Evolutionary conservation across 2,888 invertebrate genomes (phyloP).

Genomic region (Salticus scenicus): DNA sequence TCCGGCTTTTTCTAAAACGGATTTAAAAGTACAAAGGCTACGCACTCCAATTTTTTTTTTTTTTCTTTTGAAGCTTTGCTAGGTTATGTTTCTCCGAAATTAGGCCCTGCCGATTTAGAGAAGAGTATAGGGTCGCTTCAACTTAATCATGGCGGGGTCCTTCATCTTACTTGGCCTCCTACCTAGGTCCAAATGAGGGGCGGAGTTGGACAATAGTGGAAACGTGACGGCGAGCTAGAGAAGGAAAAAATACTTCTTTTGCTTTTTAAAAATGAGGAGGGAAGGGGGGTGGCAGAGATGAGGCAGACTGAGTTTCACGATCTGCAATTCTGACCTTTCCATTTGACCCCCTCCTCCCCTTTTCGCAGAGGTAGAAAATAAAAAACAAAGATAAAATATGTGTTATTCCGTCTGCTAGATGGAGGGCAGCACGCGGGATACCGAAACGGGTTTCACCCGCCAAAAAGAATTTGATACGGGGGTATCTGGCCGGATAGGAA

Average conservation of each 20-base stretch:
- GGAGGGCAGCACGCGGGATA: background rate
- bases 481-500: background rate
- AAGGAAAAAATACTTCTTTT: background rate
- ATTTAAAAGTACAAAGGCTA: background rate
- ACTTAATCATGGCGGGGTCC: slow-evolving; percentile 12
- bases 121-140: background rate
- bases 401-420: slow-evolving; percentile 2
- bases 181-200: slow-evolving; percentile 53
- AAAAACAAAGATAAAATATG: slow-evolving; percentile 22
- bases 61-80: background rate
- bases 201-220: slow-evolving; percentile 55
- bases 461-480: slow-evolving; percentile 6
- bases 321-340: slow-evolving; percentile 44
- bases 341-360: slow-evolving; percentile 34
- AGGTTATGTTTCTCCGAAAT: background rate
- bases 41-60: too few relatives aligned
- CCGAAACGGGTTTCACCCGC: background rate
- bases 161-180: slow-evolving; percentile 7
- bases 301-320: slow-evolving; percentile 56
- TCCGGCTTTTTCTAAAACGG: background rate
- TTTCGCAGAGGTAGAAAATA: background rate
- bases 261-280: slow-evolving; percentile 47
- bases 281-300: too few relatives aligned
- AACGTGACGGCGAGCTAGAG: slow-evolving; percentile 56
- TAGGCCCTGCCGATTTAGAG: background rate